Conservation (phyloP, 2,797 vertebrate species). For the Platyrinchus mystaceus region DNA sequence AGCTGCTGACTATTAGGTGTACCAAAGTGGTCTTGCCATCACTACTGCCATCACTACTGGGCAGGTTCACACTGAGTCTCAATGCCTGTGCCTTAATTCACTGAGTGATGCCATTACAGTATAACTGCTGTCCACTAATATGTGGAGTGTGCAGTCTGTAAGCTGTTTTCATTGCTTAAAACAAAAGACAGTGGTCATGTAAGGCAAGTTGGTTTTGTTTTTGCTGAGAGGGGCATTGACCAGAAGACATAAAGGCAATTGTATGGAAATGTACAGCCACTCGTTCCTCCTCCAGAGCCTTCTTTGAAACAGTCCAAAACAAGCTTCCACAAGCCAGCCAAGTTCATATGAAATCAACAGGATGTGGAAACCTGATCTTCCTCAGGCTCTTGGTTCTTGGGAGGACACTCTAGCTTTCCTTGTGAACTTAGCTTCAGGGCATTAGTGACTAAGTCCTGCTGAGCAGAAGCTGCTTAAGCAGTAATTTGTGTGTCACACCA, state of each 20-base stretch:
- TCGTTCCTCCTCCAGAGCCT: not conserved
- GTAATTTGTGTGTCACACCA: constrained; percentile 19
- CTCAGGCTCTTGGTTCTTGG: constrained; percentile 21
- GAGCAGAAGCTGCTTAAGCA: constrained; percentile 49
- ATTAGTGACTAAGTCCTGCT: constrained; percentile 27
- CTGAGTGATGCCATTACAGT: not conserved
- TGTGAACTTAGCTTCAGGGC: constrained; percentile 4
- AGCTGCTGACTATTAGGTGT: not conserved
- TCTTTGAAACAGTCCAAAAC: constrained; percentile 54
- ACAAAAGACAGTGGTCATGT: not conserved
- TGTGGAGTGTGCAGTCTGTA: not conserved
- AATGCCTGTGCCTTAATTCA: not conserved
- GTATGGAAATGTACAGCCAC: constrained; percentile 8
- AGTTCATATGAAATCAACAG: constrained; percentile 58
- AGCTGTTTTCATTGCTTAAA: not conserved
- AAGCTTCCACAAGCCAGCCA: constrained; percentile 57
- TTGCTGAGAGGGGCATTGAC: constrained; percentile 1
- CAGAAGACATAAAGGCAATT: not conserved
- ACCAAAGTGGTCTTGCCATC: not conserved
- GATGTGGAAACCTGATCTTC: constrained; percentile 64
- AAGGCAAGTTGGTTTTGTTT: constrained; percentile 42
- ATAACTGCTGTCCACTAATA: not conserved
- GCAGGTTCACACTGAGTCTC: not conserved
- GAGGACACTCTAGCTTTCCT: not conserved
- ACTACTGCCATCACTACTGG: not conserved